A percentile compares a stretch with the other conserved stretches of the same genome.
These are phyloP conservation scores for Philypnodon macrostomus DNA, from an alignment of 2,797 vertebrate species.

Conservation along the genomic window DNA sequence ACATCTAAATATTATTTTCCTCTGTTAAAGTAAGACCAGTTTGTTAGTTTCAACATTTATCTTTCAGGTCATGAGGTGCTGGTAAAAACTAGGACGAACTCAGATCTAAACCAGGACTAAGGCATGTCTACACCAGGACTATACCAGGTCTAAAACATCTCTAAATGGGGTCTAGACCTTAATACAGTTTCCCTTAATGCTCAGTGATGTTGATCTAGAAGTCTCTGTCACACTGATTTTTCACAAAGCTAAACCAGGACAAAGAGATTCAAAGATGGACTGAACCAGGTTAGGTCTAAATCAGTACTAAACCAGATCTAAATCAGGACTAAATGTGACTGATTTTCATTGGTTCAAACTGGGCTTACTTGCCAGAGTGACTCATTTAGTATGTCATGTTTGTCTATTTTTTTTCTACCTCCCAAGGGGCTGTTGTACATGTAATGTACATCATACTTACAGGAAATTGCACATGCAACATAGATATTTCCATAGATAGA, in stretches of 20 bases:
- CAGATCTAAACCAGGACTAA: conserved; percentile 41
- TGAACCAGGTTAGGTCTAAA: conserved; percentile 50
- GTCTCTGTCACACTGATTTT: no score
- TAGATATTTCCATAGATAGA: conserved; percentile 1
- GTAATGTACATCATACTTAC: conserved; percentile 20
- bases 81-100: conserved; percentile 58
- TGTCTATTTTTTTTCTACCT: conserved; percentile 24
- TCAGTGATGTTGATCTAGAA: no score
- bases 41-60: conserved; percentile 68
- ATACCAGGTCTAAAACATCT: no score
- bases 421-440: conserved; percentile 11
- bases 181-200: no score
- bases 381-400: conserved; percentile 62
- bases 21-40: conserved; percentile 59
- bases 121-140: no score
- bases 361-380: conserved; percentile 62
- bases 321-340: conserved; percentile 52
- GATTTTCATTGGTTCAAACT: conserved; percentile 62
- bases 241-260: no score
- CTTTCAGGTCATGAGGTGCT: conserved; percentile 58
- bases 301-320: conserved; percentile 53
- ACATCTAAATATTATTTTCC: conserved; percentile 75
- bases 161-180: no score
- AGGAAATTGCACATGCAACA: no score
- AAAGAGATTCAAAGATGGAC: no score